These are phyloP conservation scores for Psittacus erithacus DNA, from an alignment of 2,113 vertebrate species.

Conservation along the genomic window DNA sequence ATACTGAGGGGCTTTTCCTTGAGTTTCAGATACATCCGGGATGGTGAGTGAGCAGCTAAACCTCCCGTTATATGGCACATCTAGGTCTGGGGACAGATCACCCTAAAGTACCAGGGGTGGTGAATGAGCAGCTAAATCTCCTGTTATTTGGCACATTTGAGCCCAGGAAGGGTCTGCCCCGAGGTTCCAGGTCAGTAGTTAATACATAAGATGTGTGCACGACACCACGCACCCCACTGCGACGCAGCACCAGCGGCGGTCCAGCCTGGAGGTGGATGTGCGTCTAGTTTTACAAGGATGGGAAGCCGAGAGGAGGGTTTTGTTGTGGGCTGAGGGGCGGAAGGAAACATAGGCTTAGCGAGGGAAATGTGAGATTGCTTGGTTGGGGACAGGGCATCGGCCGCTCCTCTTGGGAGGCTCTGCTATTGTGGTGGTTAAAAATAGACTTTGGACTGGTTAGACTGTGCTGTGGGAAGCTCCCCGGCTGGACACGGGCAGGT, in stretches of 20 bases:
- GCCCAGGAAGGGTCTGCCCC: neutral
- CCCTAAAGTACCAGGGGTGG: neutral
- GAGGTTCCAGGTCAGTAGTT: neutral
- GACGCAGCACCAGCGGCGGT: fast-evolving
- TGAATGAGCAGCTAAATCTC: neutral
- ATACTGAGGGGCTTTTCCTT: neutral
- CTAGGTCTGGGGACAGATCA: neutral
- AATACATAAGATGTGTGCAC: neutral
- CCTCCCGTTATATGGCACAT: neutral
- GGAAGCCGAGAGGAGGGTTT: neutral
- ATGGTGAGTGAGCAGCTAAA: neutral
- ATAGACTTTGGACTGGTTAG: conserved; percentile 26
- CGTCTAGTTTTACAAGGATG: neutral
- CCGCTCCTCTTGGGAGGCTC: conserved; percentile 5
- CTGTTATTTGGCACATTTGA: neutral
- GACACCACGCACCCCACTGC: neutral
- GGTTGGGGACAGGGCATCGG: conserved; percentile 28
- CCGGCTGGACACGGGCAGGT: neutral
- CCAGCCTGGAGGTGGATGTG: neutral
- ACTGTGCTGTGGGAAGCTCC: neutral
- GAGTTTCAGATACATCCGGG: neutral
- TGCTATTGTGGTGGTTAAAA: conserved; percentile 61
- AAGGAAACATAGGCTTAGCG: conserved; percentile 48
- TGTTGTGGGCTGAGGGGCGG: conserved; percentile 15
- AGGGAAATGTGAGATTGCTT: conserved; percentile 51